phyloP scores from a whole-genome alignment of 2,888 invertebrate species.

The Pachliopta kotzebuea region DNA sequence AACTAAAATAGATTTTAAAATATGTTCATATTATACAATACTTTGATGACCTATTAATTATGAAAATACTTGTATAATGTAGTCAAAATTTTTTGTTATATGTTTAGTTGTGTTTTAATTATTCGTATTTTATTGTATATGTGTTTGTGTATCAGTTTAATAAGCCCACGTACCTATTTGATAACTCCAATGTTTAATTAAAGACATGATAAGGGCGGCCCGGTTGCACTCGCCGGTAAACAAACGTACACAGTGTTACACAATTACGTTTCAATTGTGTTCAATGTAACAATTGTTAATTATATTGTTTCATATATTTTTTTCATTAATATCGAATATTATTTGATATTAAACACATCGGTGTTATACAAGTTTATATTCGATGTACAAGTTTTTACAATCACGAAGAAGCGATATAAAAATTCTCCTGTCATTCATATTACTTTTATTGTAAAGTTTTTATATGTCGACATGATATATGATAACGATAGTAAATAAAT shows the following conservation, averaged over 20 bases:
- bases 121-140: background rate
- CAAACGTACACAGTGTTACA: constrained; percentile 1
- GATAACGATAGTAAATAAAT: background rate
- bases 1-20: no score
- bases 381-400: no score
- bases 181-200: constrained; percentile 22
- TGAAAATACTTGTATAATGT: no score
- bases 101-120: no score
- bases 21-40: no score
- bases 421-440: background rate
- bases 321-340: no score
- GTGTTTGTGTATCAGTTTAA: background rate
- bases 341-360: no score
- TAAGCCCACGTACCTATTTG: constrained; percentile 10
- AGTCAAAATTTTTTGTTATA: no score
- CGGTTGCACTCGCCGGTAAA: background rate
- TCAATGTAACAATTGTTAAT: constrained; percentile 3
- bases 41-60: no score
- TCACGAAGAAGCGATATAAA: background rate
- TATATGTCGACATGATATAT: background rate
- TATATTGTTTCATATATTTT: no score
- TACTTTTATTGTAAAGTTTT: background rate
- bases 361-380: no score
- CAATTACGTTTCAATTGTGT: constrained; percentile 19
- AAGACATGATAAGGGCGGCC: constrained; percentile 25